Evolutionary conservation across 2,113 vertebrate genomes (phyloP), one percentile per base, ranked within the genome.

Genomic region (Ramphastos sulfuratus): DNA sequence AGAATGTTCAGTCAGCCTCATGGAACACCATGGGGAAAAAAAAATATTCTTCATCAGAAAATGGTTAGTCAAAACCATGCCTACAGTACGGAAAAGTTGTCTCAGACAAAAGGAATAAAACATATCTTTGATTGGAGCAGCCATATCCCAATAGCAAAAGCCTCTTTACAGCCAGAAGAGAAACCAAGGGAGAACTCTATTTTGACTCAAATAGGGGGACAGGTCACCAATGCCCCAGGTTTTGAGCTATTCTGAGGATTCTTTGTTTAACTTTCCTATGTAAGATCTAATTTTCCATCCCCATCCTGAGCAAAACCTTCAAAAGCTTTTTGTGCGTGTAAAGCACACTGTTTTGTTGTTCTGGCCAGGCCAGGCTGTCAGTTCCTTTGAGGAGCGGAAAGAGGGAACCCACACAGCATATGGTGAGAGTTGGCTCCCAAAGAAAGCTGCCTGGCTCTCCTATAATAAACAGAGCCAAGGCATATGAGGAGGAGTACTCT

Each of bases 321-420:
- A 87, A 69, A 82, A 33, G 24, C 16, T 66, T 82, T 75, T 12
- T 39, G 10, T 80, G 35, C 66, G 42, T 94, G 28, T 70, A 4
- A 82, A 92, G 15, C 23, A 16, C 35, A 10, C 10, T 37, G 27
- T 3, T 92, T 74, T 83, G 24, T 60, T 96, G 64, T 93, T 63
- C 79, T 71, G 65, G 69, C 54, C 65, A 54, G 72, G 37, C 66
- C n/a, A 55, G 31, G 37, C 92, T 95, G 69, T 71, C 79, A 60
- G 69, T 30, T 94, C 85, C 59, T 92, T 58, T 92, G 72, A 74
- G 72, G 23, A 95, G 58, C 7, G 84, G 96, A 95, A 94, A 93
- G 58, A 86, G 61, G 65, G 69, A 96, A 92, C 95, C 92, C 93
- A 95, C 96, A 90, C 80, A 95, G 82, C 96, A 93, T 92, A 94